Percentiles rank a stretch among this genome's conserved stretches.
Conservation (phyloP, 2,888 invertebrate species). For the Lasiommata megera region DNA sequence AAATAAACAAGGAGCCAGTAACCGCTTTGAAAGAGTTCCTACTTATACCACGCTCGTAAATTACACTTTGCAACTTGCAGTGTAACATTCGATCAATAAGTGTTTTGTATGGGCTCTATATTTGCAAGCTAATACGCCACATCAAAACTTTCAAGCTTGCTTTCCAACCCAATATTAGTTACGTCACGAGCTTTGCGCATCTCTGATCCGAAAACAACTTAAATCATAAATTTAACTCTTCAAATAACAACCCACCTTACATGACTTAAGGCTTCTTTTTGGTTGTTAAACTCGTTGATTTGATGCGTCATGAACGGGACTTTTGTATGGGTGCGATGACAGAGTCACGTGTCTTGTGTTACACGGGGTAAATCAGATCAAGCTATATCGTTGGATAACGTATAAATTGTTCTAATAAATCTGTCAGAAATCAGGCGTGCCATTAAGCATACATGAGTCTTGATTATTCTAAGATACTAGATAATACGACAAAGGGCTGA, state of each 20-base stretch:
- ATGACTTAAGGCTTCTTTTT: constrained; percentile 12
- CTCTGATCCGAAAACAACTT: background rate
- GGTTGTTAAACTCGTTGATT: constrained; percentile 16
- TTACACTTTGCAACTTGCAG: constrained; percentile 78
- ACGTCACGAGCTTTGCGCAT: constrained; percentile 46
- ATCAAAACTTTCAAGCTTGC: constrained; percentile 66
- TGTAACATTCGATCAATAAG: constrained; percentile 78
- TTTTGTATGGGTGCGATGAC: constrained; percentile 47
- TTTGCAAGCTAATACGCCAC: constrained; percentile 77
- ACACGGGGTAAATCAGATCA: constrained; percentile 55
- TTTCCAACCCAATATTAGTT: constrained; percentile 63
- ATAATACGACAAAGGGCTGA: background rate
- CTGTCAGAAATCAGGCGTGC: constrained; percentile 17
- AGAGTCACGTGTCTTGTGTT: constrained; percentile 59
- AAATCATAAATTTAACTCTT: background rate
- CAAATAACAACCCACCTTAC: background rate
- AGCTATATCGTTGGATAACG: constrained; percentile 35
- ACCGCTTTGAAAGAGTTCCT: constrained; percentile 64
- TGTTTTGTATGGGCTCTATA: constrained; percentile 78
- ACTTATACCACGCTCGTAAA: constrained; percentile 70
- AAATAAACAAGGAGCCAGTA: constrained; percentile 73
- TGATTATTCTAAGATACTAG: background rate
- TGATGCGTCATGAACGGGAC: constrained; percentile 29
- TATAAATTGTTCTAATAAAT: constrained; percentile 41
- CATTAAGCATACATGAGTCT: constrained; percentile 12